Base-by-base conservation (phyloP, 1,140 invertebrate species). In the Ditylenchus dipsaci region DNA sequence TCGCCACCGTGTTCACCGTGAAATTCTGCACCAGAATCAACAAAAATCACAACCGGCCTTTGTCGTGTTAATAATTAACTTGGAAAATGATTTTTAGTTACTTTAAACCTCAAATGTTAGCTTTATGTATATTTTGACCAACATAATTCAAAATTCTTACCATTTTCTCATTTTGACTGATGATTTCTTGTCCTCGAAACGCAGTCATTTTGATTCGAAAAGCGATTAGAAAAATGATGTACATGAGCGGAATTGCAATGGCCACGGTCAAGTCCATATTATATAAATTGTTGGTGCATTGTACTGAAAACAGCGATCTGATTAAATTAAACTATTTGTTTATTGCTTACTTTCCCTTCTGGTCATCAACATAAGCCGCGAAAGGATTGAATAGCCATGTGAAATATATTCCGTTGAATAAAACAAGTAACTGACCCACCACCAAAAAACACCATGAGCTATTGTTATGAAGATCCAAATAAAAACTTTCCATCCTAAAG, bases 371-470 rank as follows among this genome's bases (percentile, higher is more conserved):
- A 56, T 73, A 76, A 0, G 75, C 78, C 43, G 75, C 68, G 26
- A 75, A 69, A 1, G 76, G 76, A 68, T 81, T 65, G 42, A 77
- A 80, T 56, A 77, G 81, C 74, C 71, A 75, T 11, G 68, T 60
- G 27, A 68, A 43, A 45, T 64, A 63, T 21, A 68, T 59, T 17
- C 63, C 65, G 29, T 60, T 76, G 60, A 77, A 77, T 17, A 69
- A 29, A 17, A 77, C 33, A 17, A 78, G 68, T 53, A 7, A 7
- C n/a, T 17, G 3, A 15, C 3, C 49, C 49, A 19, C 3, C 3
- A 53, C 49, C 49, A 53, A 38, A 5, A 38, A 38, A 3, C 33
- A 11, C 33, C 33, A 38, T 38, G 33, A 38, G 33, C 33, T 38
- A 38, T 38, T 38, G 11, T 38, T 38, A 38, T 38, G 33, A 38